Percentiles rank a stretch among this genome's conserved stretches.
Evolutionary conservation across 1,140 invertebrate genomes (phyloP).

Genomic region (Pseudoatta argentina): DNA sequence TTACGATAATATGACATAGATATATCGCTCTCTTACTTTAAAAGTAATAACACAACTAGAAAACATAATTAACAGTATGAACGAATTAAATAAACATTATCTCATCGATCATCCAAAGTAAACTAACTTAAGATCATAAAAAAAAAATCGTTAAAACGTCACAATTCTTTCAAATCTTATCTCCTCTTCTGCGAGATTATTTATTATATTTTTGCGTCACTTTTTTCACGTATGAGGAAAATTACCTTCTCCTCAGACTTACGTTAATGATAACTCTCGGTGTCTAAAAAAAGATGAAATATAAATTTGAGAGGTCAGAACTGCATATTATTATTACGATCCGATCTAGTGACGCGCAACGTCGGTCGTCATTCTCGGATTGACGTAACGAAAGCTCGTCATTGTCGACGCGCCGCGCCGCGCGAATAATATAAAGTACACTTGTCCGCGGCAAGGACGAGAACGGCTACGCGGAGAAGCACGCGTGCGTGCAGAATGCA

Average conservation of each 20-base stretch:
- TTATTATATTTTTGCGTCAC: no score
- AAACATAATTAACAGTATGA: no score
- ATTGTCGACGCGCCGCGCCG: neutral
- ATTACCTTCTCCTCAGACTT: neutral
- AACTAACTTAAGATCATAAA: no score
- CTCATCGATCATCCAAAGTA: no score
- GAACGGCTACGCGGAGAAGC: no score
- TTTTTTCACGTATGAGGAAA: no score
- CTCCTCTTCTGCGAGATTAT: no score
- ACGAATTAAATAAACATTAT: no score
- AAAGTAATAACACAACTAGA: no score
- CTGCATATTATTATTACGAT: neutral
- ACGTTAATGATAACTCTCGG: neutral
- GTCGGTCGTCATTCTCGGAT: constrained; percentile 25
- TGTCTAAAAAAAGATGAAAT: neutral
- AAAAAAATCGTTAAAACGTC: no score
- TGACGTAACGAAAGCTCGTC: constrained; percentile 4
- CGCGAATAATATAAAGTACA: no score
- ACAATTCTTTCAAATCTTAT: no score
- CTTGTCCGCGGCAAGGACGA: constrained; percentile 37
- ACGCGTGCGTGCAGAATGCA: neutral
- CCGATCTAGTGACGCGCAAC: neutral
- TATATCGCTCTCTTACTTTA: neutral
- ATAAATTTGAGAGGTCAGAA: neutral
- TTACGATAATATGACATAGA: neutral